Evolutionary conservation across 1,140 invertebrate species (phyloP), one percentile per base, ranked within the genome.

Genomic region (Apis florea): DNA sequence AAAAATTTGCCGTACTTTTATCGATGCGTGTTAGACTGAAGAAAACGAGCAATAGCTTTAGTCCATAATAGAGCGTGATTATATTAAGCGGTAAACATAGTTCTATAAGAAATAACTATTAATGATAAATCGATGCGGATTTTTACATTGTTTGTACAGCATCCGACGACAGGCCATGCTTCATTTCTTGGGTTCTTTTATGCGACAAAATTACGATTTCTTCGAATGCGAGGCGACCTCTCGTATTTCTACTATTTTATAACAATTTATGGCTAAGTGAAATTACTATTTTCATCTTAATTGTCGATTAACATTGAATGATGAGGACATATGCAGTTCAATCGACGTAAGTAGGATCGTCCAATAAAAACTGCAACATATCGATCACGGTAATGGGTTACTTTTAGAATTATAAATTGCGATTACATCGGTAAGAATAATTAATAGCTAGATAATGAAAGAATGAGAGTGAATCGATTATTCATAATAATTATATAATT

Each of bases 21-120:
- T 87, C 84, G 56, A 84, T 82, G 81, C 78, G 84, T 81, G 79
- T 83, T 81, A 86, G 84, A 88, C 82, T 88, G 87, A 89, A 79
- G 69, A 74, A 88, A 83, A 72, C 66, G 79, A 89, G 87, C 87
- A 88, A 89, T 89, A 89, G 86, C 61, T 75, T 79, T 88, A 87
- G 86, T 83, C 56, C 49, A 63, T 79, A 82, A 82, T 83, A 85
- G 70, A 21, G 66, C 59, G 47, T 84, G 66, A 66, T 54, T 54
- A 71, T 76, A 72, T 58, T 70, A 77, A 77, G 24, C 47, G 31
- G 47, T 87, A 66, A 11, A 24, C 54, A 56, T 76, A 69, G 54
- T 58, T 72, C 53, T 75, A 19, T 81, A 72, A 83, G 61, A 53
- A 12, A 56, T 31, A 82, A 64, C 24, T 77, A 71, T 68, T 63